Percentiles rank a stretch among this genome's conserved stretches.
Evolutionary conservation across 2,888 invertebrate species (phyloP).

Genomic region (Tipula helvola): DNA sequence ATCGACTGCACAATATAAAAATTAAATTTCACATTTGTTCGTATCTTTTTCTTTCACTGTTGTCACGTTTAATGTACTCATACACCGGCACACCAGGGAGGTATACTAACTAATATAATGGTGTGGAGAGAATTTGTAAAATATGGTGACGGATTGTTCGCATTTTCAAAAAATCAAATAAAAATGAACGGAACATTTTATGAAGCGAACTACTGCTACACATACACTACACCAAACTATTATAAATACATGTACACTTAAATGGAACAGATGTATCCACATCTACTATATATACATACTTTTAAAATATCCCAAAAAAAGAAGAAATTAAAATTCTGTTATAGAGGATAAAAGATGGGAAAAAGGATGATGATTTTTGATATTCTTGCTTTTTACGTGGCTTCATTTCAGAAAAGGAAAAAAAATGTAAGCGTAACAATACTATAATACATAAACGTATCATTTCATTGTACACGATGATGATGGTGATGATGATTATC

Average conservation of each 20-base stretch:
- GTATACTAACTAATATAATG: not conserved
- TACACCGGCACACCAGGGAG: conserved; percentile 8
- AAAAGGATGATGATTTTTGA: not conserved
- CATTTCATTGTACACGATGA: not conserved
- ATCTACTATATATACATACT: too few relatives aligned
- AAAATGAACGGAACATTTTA: conserved; percentile 7
- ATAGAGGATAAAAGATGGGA: not conserved
- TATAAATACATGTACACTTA: not conserved
- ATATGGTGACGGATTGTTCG: conserved; percentile 10
- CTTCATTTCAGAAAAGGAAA: not conserved
- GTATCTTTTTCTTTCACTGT: not conserved
- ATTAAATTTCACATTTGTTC: not conserved
- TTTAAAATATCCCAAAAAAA: not conserved
- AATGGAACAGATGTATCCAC: not conserved
- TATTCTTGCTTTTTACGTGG: not conserved
- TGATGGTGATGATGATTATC: not conserved
- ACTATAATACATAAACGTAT: not conserved
- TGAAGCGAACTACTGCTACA: not conserved
- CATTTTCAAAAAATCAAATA: conserved; percentile 8
- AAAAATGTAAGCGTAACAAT: not conserved
- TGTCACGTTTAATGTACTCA: conserved; percentile 10
- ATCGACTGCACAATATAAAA: not conserved
- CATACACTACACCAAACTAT: not conserved
- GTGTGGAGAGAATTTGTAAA: conserved; percentile 5
- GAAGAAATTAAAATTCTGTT: not conserved